phyloP scores from a whole-genome alignment of 2,113 vertebrate genomes.

The Prochilodus magdalenae region DNA sequence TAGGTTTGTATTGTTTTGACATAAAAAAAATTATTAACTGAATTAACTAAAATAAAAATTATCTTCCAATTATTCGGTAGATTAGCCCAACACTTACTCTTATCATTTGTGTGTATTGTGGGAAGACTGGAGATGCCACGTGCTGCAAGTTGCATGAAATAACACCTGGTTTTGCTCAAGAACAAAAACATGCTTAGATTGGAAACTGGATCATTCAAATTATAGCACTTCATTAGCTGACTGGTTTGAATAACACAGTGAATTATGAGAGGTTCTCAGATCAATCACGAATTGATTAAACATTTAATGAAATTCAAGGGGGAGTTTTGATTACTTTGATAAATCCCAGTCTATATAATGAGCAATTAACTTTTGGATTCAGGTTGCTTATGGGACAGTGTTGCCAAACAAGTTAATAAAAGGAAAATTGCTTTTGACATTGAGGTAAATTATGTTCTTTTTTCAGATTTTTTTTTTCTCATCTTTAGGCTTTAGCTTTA shows the following conservation, averaged over 20 bases:
- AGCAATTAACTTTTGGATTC: conserved; percentile 66
- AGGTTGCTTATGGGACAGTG: conserved; percentile 50
- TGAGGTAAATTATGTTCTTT: conserved; percentile 63
- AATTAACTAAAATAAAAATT: too few relatives aligned
- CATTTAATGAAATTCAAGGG: conserved; percentile 63
- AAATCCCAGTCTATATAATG: conserved; percentile 56
- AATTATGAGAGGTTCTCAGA: conserved; percentile 53
- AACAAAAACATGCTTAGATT: background rate
- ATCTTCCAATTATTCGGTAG: too few relatives aligned
- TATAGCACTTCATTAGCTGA: conserved; percentile 55
- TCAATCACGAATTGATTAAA: conserved; percentile 64
- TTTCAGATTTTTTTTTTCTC: conserved; percentile 44
- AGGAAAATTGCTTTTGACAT: conserved; percentile 62
- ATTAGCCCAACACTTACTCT: background rate
- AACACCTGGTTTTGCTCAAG: background rate
- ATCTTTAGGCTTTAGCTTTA: conserved; percentile 57
- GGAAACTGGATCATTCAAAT: conserved; percentile 47
- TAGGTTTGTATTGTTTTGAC: too few relatives aligned
- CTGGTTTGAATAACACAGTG: conserved; percentile 52
- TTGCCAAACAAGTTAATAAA: conserved; percentile 66
- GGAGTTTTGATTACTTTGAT: conserved; percentile 59
- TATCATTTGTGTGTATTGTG: background rate
- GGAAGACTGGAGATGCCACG: background rate
- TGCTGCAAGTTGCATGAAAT: conserved; percentile 21
- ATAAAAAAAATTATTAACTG: too few relatives aligned